phyloP scores from a whole-genome alignment of 2,113 vertebrate species.

The Ctenodactylus gundi region DNA sequence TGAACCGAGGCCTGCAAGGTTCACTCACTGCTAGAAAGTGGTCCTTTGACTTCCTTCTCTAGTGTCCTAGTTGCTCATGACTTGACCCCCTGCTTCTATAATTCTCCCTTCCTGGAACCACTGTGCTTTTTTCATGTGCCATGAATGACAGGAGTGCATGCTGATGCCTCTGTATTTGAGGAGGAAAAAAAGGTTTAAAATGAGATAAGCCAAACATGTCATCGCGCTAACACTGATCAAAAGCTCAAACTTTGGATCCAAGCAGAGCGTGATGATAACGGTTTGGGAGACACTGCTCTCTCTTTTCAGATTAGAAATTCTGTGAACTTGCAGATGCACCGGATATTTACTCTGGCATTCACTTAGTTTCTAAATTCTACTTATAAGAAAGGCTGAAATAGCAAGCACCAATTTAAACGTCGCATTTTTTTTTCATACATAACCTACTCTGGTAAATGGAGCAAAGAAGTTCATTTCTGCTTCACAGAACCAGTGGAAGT shows the following conservation, averaged over 20 bases:
- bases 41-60: background rate
- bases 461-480: background rate
- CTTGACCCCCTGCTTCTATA: background rate
- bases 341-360: background rate
- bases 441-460: background rate
- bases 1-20: background rate
- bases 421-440: background rate
- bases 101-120: background rate
- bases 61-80: background rate
- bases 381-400: background rate
- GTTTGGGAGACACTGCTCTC: background rate
- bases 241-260: slow-evolving; percentile 25
- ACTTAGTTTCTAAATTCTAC: background rate
- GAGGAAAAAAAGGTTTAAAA: background rate
- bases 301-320: slow-evolving; percentile 1
- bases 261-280: background rate
- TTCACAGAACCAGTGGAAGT: background rate
- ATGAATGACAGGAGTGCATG: background rate
- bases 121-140: background rate
- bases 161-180: background rate
- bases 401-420: background rate
- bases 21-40: background rate
- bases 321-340: background rate
- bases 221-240: slow-evolving; percentile 17
- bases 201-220: background rate